phyloP scores from a whole-genome alignment of 1,140 invertebrate genomes.

The Temnothorax longispinosus region DNA sequence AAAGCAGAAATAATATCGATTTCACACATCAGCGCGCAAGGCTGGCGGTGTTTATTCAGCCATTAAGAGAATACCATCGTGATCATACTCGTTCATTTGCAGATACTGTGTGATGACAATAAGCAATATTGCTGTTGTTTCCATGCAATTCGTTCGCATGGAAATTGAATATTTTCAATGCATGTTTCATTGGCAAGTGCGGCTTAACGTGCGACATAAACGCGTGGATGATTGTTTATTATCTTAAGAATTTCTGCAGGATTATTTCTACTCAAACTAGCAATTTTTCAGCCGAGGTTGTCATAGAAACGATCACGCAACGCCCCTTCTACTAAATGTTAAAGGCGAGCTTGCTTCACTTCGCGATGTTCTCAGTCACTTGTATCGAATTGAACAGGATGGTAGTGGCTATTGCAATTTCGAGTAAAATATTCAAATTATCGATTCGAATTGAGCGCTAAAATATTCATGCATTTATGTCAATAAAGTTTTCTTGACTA shows the following conservation, averaged over 20 bases:
- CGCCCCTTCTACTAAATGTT: slow-evolving; percentile 51
- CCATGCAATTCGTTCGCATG: not conserved
- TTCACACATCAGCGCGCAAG: not conserved
- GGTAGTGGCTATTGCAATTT: not conserved
- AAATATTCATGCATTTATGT: not conserved
- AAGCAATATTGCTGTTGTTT: slow-evolving; percentile 13
- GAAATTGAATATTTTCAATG: slow-evolving; percentile 39
- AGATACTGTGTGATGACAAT: slow-evolving; percentile 23
- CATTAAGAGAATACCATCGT: slow-evolving; percentile 37
- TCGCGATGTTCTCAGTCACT: slow-evolving; percentile 19
- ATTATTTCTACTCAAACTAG: slow-evolving; percentile 44
- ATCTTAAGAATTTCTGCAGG: not conserved
- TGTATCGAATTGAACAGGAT: slow-evolving; percentile 7
- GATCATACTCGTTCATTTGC: slow-evolving; percentile 12
- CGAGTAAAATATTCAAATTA: slow-evolving; percentile 21
- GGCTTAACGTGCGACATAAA: not conserved
- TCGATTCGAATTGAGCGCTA: not conserved
- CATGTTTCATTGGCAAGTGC: not conserved
- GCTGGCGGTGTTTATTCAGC: slow-evolving; percentile 17
- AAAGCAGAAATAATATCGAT: slow-evolving; percentile 29
- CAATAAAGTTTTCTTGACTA: not conserved
- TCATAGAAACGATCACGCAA: slow-evolving; percentile 53
- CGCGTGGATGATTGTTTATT: not conserved
- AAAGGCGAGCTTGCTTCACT: slow-evolving; percentile 31
- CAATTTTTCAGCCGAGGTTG: slow-evolving; percentile 15